These are phyloP conservation scores for Cartodere bifasciata DNA, from an alignment of 2,888 invertebrate genomes.

Conservation along the genomic window DNA sequence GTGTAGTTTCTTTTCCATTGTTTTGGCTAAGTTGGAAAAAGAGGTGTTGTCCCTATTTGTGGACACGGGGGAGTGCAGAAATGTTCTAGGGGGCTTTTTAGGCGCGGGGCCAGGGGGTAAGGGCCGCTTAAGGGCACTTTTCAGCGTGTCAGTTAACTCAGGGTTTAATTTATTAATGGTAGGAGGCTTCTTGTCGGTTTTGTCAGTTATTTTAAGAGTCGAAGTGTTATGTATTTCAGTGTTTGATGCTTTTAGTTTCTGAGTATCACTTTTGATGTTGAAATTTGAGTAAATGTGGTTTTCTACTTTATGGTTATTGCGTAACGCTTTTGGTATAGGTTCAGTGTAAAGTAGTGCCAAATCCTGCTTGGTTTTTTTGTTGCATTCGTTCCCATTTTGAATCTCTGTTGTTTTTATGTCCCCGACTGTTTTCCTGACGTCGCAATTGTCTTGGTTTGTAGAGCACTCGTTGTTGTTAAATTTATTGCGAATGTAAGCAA, in stretches of 20 bases:
- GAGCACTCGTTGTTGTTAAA: conserved; percentile 16
- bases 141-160: conserved; percentile 43
- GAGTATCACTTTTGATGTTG: conserved; percentile 10
- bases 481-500: conserved; percentile 24
- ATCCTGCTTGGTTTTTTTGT: conserved; percentile 15
- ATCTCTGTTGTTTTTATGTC: conserved; percentile 10
- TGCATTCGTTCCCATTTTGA: conserved; percentile 15
- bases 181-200: no score
- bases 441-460: conserved; percentile 7
- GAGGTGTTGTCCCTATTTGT: no score
- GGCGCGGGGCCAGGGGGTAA: conserved; percentile 60
- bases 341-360: conserved; percentile 26
- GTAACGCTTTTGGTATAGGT: conserved; percentile 28
- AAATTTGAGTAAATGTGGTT: conserved; percentile 10
- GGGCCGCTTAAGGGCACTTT: conserved; percentile 52
- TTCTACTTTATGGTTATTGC: conserved; percentile 15
- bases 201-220: conserved; percentile 23
- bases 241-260: neutral
- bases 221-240: conserved; percentile 20
- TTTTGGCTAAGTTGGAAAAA: conserved; percentile 19
- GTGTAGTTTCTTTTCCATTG: conserved; percentile 13
- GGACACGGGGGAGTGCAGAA: conserved; percentile 35
- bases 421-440: conserved; percentile 9
- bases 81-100: conserved; percentile 60
- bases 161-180: conserved; percentile 10